Conservation (phyloP, 2,113 vertebrate genomes). For the Atlantisia rogersi region DNA sequence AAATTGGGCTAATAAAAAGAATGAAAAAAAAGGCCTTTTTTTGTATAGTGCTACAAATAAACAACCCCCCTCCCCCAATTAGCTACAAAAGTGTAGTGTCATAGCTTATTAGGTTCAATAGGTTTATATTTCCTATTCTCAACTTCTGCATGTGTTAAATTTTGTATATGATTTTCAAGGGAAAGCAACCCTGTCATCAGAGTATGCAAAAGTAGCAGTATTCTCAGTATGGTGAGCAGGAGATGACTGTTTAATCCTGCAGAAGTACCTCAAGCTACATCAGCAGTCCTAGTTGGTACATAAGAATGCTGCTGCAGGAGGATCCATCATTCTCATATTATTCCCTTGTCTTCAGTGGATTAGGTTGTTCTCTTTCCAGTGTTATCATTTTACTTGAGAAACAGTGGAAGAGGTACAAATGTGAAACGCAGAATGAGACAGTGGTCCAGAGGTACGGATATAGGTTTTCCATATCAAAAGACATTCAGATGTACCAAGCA, state of each 20-base stretch:
- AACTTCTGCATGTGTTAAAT: not conserved
- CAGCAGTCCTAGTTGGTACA: not conserved
- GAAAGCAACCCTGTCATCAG: not conserved
- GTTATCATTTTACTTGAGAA: not conserved
- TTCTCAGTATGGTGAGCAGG: not conserved
- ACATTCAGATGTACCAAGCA: not conserved
- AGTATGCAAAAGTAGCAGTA: not conserved
- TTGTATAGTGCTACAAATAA: not conserved
- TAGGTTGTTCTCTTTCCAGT: not conserved
- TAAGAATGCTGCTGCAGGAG: not conserved
- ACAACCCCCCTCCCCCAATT: not conserved
- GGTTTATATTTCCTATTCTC: not conserved
- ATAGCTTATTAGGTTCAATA: not conserved
- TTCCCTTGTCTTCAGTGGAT: not conserved
- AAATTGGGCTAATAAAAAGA: not conserved
- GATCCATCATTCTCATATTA: not conserved
- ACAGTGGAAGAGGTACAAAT: not conserved
- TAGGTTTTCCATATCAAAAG: not conserved
- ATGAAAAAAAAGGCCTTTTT: not conserved
- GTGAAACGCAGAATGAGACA: not conserved
- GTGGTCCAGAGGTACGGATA: not conserved
- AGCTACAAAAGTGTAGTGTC: not conserved
- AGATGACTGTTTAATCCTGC: not conserved
- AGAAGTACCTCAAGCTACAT: not conserved
- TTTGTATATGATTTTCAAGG: not conserved